phyloP scores from a whole-genome alignment of 2,113 vertebrate species.

The Regulus satrapa region DNA sequence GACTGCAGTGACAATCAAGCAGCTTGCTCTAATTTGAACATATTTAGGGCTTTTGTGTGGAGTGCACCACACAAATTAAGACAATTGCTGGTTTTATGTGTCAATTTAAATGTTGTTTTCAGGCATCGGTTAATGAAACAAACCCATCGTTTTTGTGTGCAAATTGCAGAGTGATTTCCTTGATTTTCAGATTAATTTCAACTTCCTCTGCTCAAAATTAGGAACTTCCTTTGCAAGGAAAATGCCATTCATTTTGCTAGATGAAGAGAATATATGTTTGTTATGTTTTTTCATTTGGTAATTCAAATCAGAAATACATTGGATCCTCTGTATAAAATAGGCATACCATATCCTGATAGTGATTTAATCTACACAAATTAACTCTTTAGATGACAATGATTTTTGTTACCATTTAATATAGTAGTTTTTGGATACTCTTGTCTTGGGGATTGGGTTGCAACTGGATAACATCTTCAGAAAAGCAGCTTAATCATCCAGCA shows the following conservation, averaged over 20 bases:
- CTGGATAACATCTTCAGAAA: not conserved
- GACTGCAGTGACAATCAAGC: constrained; percentile 98
- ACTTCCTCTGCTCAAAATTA: constrained; percentile 57
- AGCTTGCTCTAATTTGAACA: constrained; percentile 97
- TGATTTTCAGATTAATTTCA: constrained; percentile 53
- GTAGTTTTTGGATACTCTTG: not conserved
- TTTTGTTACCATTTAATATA: not conserved
- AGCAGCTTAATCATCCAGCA: not conserved
- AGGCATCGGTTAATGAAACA: constrained; percentile 86
- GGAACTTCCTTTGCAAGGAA: constrained; percentile 43
- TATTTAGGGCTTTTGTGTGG: constrained; percentile 94
- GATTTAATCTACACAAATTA: not conserved
- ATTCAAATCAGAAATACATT: not conserved
- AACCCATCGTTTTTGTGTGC: constrained; percentile 71
- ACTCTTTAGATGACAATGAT: not conserved
- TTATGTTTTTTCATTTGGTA: not conserved
- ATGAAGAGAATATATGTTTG: not conserved
- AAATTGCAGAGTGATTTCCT: constrained; percentile 56
- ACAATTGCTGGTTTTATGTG: constrained; percentile 96
- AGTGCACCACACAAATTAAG: constrained; percentile 96
- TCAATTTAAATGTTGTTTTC: constrained; percentile 84
- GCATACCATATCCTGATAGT: constrained; percentile 5
- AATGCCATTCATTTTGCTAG: not conserved
- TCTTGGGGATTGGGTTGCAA: not conserved
- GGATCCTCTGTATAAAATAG: not conserved